These are phyloP conservation scores for Drosophila kokeensis DNA, from an alignment of 2,888 invertebrate species.

Conservation along the genomic window DNA sequence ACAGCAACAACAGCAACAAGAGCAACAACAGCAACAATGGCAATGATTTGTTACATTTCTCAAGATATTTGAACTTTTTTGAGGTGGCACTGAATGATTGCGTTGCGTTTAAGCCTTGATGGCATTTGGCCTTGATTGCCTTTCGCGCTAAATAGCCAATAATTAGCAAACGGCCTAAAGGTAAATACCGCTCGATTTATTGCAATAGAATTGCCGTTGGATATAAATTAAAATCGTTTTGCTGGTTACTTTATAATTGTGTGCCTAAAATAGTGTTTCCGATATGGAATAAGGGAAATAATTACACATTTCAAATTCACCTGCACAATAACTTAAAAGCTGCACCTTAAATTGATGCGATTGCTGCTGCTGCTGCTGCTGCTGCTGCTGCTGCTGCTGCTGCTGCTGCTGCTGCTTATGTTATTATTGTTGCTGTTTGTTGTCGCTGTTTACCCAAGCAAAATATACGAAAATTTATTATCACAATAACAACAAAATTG, in stretches of 20 bases:
- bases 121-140: conserved; percentile 33
- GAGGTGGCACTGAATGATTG: conserved; percentile 44
- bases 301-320: conserved; percentile 61
- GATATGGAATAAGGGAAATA: conserved; percentile 51
- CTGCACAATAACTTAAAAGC: conserved; percentile 73
- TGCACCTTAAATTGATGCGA: conserved; percentile 64
- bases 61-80: conserved; percentile 74
- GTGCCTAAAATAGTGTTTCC: conserved; percentile 62
- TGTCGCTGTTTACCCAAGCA: conserved; percentile 68
- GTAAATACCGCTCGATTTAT: not conserved
- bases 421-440: conserved; percentile 27
- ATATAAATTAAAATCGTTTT: conserved; percentile 4
- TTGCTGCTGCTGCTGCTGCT: conserved; percentile 17
- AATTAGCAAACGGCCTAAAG: conserved; percentile 21
- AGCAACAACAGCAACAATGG: conserved; percentile 1
- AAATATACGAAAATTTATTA: conserved; percentile 75
- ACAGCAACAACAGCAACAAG: not conserved
- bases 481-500: conserved; percentile 79
- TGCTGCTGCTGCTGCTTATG: conserved; percentile 19
- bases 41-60: conserved; percentile 84
- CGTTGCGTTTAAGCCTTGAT: conserved; percentile 9
- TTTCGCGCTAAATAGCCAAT: conserved; percentile 35
- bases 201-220: not conserved
- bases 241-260: not conserved
- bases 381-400: conserved; percentile 27